phyloP scores from a whole-genome alignment of 1,140 invertebrate species.

The Bombus soroeensis region DNA sequence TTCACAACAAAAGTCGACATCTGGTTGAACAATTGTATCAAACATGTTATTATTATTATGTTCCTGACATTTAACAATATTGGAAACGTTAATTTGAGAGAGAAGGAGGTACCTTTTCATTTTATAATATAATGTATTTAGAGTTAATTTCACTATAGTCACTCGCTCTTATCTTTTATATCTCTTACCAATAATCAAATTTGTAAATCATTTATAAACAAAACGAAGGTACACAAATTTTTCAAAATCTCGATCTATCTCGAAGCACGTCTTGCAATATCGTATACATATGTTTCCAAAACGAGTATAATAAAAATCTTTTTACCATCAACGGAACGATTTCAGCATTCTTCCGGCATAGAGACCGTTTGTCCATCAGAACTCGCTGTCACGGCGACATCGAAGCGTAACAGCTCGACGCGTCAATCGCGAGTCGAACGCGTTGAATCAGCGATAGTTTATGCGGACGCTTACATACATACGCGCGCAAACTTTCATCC shows the following conservation, averaged over 20 bases:
- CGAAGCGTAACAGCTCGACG: slow-evolving; percentile 14
- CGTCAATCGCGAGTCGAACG: slow-evolving; percentile 38
- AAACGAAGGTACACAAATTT: neutral
- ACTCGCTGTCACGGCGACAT: slow-evolving; percentile 3
- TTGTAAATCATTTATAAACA: no score
- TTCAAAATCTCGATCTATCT: neutral
- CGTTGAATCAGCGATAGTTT: slow-evolving; percentile 46
- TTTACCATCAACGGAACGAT: neutral
- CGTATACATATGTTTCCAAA: neutral
- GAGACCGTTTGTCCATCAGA: neutral
- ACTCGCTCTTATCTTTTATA: no score
- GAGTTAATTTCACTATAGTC: no score
- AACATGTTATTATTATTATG: no score
- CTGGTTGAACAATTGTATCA: neutral
- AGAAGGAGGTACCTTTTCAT: no score
- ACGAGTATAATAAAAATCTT: slow-evolving; percentile 5
- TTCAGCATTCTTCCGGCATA: neutral
- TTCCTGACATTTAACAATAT: neutral
- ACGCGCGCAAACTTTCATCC: slow-evolving; percentile 72
- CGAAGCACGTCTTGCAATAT: no score
- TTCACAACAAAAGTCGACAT: neutral
- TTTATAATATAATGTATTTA: no score
- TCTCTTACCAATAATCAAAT: no score
- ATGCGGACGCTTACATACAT: slow-evolving; percentile 55
- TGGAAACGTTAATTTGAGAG: neutral